Percentiles rank a stretch among this genome's conserved stretches.
These are phyloP conservation scores for Cochlearius cochlearius DNA, from an alignment of 2,113 vertebrate species.

Conservation along the genomic window DNA sequence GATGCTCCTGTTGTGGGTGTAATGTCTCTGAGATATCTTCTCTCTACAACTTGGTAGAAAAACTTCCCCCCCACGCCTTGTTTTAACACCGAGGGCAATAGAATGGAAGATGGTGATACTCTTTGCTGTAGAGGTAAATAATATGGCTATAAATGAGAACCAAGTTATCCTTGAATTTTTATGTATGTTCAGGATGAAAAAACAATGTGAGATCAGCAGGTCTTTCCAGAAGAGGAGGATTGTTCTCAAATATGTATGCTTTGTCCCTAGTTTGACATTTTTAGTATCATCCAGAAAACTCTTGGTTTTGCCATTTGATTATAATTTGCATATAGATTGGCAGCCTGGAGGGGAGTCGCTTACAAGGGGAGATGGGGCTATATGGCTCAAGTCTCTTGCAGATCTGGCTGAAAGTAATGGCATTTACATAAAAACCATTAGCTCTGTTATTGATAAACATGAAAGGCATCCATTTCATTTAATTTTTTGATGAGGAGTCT, in stretches of 20 bases:
- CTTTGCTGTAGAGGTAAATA: neutral
- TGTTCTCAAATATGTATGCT: neutral
- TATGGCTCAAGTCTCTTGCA: neutral
- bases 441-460: constrained; percentile 57
- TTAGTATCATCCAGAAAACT: neutral
- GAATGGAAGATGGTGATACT: neutral
- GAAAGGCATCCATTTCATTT: constrained; percentile 34
- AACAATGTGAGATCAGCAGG: neutral
- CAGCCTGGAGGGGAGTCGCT: constrained; percentile 36
- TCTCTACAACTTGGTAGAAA: neutral
- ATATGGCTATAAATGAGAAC: neutral
- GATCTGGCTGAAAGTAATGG: neutral
- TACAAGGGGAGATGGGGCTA: neutral
- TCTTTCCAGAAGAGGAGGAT: neutral
- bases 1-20: neutral
- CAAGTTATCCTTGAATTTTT: neutral
- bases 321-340: constrained; percentile 73
- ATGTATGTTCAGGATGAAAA: neutral
- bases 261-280: neutral
- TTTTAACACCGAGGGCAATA: neutral
- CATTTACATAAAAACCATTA: constrained; percentile 64
- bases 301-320: neutral
- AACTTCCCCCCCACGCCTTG: neutral
- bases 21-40: neutral
- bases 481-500: constrained; percentile 36